Conservation (phyloP, 2,113 vertebrate species). For the Erythrocercus mccallii region DNA sequence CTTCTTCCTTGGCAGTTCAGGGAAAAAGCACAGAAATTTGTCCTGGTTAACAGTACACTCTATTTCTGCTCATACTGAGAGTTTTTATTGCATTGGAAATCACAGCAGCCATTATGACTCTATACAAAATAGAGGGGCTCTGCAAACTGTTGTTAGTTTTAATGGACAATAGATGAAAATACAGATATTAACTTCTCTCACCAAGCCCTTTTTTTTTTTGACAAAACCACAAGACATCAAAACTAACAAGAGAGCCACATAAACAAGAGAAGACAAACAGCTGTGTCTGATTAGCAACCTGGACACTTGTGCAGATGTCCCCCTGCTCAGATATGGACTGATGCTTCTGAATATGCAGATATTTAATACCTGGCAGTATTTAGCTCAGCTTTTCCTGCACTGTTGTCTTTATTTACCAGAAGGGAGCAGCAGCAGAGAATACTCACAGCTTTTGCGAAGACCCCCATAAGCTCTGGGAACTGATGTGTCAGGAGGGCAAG, state of each 20-base stretch:
- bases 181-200: neutral
- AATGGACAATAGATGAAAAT: conserved; percentile 13
- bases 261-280: neutral
- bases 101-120: neutral
- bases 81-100: neutral
- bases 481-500: conserved; percentile 97
- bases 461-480: conserved; percentile 98
- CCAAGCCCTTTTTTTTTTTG: neutral
- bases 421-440: neutral
- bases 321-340: neutral
- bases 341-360: neutral
- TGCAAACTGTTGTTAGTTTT: neutral
- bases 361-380: neutral
- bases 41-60: neutral
- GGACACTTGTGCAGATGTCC: neutral
- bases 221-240: neutral
- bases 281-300: neutral
- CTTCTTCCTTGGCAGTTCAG: neutral
- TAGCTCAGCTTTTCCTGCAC: neutral
- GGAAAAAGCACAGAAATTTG: neutral
- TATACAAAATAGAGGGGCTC: neutral
- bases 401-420: neutral
- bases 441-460: conserved; percentile 99
- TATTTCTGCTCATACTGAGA: neutral
- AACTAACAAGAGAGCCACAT: neutral